These are phyloP conservation scores for Turdus rufiventris DNA, from an alignment of 2,113 vertebrate species.

Conservation along the genomic window DNA sequence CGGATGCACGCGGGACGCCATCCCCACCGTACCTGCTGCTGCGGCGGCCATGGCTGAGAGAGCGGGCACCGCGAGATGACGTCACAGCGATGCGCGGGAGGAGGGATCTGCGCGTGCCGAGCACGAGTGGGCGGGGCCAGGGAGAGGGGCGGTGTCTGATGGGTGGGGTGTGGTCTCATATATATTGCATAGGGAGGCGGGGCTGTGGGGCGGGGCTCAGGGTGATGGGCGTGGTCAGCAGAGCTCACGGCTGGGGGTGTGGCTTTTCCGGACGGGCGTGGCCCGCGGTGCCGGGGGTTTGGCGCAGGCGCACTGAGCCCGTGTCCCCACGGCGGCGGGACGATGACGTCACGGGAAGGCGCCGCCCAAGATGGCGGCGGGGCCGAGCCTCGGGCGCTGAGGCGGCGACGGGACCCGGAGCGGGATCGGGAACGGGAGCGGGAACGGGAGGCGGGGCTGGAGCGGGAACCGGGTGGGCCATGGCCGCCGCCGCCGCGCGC, in stretches of 20 bases:
- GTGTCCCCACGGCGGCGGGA: neutral
- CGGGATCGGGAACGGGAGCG: neutral
- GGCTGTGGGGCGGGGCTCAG: accelerated
- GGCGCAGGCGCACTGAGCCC: neutral
- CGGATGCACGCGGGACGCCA: accelerated
- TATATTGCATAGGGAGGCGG: accelerated
- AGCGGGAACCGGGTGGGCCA: neutral
- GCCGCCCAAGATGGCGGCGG: constrained; percentile 94
- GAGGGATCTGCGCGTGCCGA: accelerated
- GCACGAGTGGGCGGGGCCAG: accelerated
- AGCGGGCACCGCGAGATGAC: accelerated
- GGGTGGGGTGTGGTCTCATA: accelerated
- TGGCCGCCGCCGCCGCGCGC: neutral
- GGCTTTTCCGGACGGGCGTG: accelerated
- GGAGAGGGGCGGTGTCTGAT: accelerated
- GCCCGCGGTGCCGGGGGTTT: accelerated
- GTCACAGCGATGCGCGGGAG: accelerated
- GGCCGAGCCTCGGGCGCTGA: constrained; percentile 59
- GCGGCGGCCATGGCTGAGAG: accelerated
- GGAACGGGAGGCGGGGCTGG: neutral
- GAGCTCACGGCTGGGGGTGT: too few species aligned
- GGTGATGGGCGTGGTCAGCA: accelerated
- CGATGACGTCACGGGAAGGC: constrained; percentile 66
- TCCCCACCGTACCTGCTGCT: accelerated
- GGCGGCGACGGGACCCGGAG: neutral